Evolutionary conservation across 2,888 invertebrate genomes (phyloP), one percentile per base, ranked within the genome.

Genomic region (Epirrhoe alternata): DNA sequence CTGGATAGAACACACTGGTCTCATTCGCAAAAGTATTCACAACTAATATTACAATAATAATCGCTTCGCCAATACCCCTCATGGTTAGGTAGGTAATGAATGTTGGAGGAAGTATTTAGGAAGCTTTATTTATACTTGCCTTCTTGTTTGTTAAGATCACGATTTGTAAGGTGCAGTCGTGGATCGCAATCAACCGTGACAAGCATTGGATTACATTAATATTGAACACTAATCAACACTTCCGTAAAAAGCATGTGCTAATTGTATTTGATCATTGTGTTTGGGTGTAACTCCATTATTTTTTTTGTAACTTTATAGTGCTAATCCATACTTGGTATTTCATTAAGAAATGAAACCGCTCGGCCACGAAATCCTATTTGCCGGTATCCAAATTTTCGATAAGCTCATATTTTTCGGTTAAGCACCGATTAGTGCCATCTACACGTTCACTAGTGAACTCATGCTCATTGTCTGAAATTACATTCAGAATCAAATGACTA

Each of bases 121-220:
- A 77, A 82, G 82, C 82, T 79, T 82, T 87, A 89, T 91, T 86
- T 89, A 92, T 89, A 89, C 73, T 85, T 88, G 73, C 76, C 75
- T 73, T 76, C 77, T 76, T 80, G 72, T 78, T 85, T 81, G 83
- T 79, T 76, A 81, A 71, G 80, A 77, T 88, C 91, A 90, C 88
- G 90, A 87, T 79, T 76, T 52, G 31, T 42, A 31, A 55, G 53
- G 35, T 59, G 58, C 53, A 58, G 35, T 56, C 66, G 62, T 69
- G 74, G 17, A 45, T 17, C 45, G 53, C 56, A 51, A 47, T 60
- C 47, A 57, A 33, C 14, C 38, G 17, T 60, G 50, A 38, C 59
- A 56, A 17, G 47, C 31, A 33, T 42, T 42, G 38, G 38, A 38
- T 31, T 47, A 35, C 7, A 24, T n/a, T 8, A 6, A 17, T 10